A percentile compares a stretch with the other conserved stretches of the same genome.
These are phyloP conservation scores for Nudaria mundana DNA, from an alignment of 2,888 invertebrate species.

Conservation along the genomic window DNA sequence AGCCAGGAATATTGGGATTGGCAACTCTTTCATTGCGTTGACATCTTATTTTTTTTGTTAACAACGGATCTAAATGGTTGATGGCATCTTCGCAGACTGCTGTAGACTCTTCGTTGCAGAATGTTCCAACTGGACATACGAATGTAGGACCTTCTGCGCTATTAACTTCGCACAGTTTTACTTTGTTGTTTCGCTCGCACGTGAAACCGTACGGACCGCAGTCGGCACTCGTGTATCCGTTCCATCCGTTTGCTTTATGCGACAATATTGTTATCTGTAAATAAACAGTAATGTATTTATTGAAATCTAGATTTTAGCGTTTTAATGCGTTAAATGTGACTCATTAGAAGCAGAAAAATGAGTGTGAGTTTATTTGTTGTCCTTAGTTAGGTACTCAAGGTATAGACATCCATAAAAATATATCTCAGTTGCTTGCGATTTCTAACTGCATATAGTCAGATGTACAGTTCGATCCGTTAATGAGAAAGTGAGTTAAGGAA, in stretches of 20 bases:
- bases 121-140: conserved; percentile 59
- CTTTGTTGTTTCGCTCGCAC: conserved; percentile 55
- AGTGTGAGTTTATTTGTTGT: too few relatives aligned
- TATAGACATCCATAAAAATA: too few relatives aligned
- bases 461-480: too few relatives aligned
- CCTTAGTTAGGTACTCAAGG: too few relatives aligned
- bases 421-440: too few relatives aligned
- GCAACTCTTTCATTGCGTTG: conserved; percentile 65
- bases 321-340: too few relatives aligned
- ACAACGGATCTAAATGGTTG: conserved; percentile 59
- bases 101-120: conserved; percentile 69
- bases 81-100: conserved; percentile 63
- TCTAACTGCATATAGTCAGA: too few relatives aligned
- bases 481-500: too few relatives aligned
- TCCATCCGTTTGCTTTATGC: conserved; percentile 27
- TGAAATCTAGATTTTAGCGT: too few relatives aligned
- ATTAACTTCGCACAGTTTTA: conserved; percentile 62
- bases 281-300: not conserved
- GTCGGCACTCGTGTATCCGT: conserved; percentile 25
- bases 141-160: conserved; percentile 60
- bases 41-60: conserved; percentile 55
- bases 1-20: conserved; percentile 64
- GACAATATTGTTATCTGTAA: conserved; percentile 33
- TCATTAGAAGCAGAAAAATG: too few relatives aligned
- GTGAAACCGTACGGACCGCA: conserved; percentile 69